Conservation (phyloP, 2,113 vertebrate species). For the Peromyscus polionotus region DNA sequence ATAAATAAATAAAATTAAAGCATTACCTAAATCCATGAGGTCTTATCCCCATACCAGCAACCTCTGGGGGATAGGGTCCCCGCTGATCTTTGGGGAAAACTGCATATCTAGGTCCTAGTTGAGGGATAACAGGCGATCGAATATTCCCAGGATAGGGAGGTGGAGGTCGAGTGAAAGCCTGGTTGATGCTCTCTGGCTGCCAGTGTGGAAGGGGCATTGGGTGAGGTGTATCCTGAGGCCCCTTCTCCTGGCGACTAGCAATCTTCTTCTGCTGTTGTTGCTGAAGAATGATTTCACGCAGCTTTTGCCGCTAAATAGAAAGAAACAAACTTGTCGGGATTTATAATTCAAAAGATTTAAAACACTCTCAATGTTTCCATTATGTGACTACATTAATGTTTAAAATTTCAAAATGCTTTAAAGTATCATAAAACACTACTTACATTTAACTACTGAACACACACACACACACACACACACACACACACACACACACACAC, state of each 20-base stretch:
- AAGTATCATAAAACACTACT: neutral
- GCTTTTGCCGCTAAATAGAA: constrained; percentile 92
- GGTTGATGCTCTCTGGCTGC: constrained; percentile 90
- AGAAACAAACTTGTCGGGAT: constrained; percentile 22
- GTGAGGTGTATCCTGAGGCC: constrained; percentile 88
- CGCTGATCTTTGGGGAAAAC: constrained; percentile 90
- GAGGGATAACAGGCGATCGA: constrained; percentile 86
- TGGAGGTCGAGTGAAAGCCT: constrained; percentile 93
- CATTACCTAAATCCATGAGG: constrained; percentile 91
- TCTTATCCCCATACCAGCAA: constrained; percentile 89
- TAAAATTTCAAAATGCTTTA: neutral
- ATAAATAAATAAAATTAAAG: neutral
- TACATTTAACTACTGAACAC: neutral
- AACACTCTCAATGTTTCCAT: neutral
- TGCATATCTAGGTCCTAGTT: constrained; percentile 88
- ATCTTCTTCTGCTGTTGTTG: constrained; percentile 97
- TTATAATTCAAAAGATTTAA: neutral
- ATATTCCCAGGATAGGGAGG: constrained; percentile 95
- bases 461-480: neutral
- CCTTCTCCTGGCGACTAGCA: constrained; percentile 93
- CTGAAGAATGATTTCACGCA: constrained; percentile 95
- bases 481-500: neutral
- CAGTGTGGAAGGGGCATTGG: constrained; percentile 89
- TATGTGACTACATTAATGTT: neutral
- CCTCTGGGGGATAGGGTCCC: constrained; percentile 88